Evolutionary conservation across 2,797 vertebrate genomes (phyloP).

Genomic region (Smutsia temminckii): DNA sequence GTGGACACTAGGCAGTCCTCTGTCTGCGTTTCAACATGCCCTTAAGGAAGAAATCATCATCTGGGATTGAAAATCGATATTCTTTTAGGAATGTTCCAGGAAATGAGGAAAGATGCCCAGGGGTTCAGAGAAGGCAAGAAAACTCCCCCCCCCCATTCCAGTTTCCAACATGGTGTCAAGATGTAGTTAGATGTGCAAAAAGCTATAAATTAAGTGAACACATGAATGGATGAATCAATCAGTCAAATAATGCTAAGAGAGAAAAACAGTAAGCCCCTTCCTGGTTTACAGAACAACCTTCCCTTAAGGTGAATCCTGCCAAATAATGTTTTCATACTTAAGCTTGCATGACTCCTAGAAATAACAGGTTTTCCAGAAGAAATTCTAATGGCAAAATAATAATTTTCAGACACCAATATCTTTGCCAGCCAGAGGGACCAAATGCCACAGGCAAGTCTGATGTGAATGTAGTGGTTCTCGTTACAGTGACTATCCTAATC

Average conservation of each 20-base stretch:
- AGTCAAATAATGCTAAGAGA: not conserved
- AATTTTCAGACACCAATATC: not conserved
- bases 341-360: not conserved
- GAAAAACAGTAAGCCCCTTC: not conserved
- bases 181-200: not conserved
- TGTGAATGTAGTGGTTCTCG: not conserved
- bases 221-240: not conserved
- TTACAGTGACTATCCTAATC: not conserved
- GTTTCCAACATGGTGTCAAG: not conserved
- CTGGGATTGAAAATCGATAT: not conserved
- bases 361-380: not conserved
- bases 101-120: not conserved
- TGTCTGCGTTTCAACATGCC: not conserved
- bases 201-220: not conserved
- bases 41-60: not conserved
- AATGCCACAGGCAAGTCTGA: not conserved
- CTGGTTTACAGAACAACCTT: not conserved
- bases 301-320: not conserved
- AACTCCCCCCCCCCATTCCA: not conserved
- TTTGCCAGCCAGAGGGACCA: not conserved
- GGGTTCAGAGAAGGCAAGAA: not conserved
- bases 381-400: conserved; percentile 10
- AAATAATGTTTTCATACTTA: not conserved
- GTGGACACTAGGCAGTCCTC: not conserved
- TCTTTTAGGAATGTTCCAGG: not conserved